Evolutionary conservation across 2,888 invertebrate genomes (phyloP).

Genomic region (Steinernema carpocapsae): DNA sequence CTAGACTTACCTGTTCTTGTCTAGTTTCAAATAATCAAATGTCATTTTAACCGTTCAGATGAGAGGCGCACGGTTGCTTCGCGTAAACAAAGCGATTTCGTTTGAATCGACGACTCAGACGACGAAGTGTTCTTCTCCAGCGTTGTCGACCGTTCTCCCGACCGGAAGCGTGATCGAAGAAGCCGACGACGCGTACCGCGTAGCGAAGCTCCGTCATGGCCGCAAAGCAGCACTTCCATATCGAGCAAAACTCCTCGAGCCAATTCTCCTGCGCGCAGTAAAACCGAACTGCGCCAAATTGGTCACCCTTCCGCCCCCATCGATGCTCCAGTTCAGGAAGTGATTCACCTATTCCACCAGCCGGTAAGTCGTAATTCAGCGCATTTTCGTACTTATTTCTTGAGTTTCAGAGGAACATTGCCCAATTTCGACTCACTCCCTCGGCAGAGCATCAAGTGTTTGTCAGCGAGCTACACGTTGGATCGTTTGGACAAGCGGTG

Average conservation of each 20-base stretch:
- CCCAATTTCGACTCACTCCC: not conserved
- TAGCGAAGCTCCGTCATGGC: not conserved
- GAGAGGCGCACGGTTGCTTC: constrained; percentile 5
- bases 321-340: constrained; percentile 15
- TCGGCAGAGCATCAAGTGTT: not conserved
- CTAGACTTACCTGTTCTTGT: too few species aligned
- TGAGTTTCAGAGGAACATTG: not conserved
- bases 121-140: not conserved
- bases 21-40: too few species aligned
- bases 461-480: constrained; percentile 21
- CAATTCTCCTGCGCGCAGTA: not conserved
- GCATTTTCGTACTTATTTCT: not conserved
- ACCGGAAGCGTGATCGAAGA: constrained; percentile 40
- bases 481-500: not conserved
- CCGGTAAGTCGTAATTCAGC: constrained; percentile 21
- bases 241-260: not conserved
- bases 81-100: constrained; percentile 8
- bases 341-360: constrained; percentile 22
- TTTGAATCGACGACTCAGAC: constrained; percentile 11
- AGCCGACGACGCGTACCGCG: constrained; percentile 19
- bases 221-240: not conserved
- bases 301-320: constrained; percentile 39
- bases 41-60: not conserved
- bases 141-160: not conserved
- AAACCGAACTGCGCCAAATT: not conserved